A percentile compares a stretch with the other conserved stretches of the same genome.
phyloP scores from a whole-genome alignment of 2,797 vertebrate species.

The Onychomys leucogaster region DNA sequence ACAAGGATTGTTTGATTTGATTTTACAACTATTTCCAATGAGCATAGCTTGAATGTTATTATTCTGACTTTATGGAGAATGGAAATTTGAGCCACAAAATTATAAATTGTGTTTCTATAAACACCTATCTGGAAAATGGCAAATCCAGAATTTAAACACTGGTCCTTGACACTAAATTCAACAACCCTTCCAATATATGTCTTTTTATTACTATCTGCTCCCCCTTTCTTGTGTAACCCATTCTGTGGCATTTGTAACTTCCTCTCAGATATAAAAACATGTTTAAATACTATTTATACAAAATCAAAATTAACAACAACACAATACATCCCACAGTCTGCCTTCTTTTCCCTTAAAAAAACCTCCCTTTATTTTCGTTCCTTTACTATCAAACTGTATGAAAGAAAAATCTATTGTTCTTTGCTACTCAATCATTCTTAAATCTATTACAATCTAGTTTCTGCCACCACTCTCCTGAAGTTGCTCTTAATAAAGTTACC shows the following conservation, averaged over 20 bases:
- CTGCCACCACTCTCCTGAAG: background rate
- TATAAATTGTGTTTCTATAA: background rate
- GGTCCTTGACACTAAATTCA: background rate
- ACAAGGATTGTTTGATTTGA: background rate
- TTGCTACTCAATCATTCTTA: background rate
- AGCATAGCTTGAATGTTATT: background rate
- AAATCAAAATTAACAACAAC: background rate
- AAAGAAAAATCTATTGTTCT: constrained; percentile 29
- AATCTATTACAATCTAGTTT: constrained; percentile 21
- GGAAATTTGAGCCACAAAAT: background rate
- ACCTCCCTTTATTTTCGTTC: background rate
- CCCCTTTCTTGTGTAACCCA: background rate
- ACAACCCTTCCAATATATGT: constrained; percentile 1
- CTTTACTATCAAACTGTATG: background rate
- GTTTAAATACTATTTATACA: background rate
- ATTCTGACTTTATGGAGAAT: background rate
- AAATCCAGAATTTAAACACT: background rate
- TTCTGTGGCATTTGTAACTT: background rate
- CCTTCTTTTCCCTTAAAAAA: background rate
- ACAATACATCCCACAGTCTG: background rate
- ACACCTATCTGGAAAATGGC: background rate
- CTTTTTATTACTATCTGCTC: background rate
- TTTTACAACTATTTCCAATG: background rate
- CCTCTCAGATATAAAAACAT: background rate
- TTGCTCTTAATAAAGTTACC: background rate